Evolutionary conservation across 2,888 invertebrate species (phyloP).

Genomic region (Abrostola triplasia): DNA sequence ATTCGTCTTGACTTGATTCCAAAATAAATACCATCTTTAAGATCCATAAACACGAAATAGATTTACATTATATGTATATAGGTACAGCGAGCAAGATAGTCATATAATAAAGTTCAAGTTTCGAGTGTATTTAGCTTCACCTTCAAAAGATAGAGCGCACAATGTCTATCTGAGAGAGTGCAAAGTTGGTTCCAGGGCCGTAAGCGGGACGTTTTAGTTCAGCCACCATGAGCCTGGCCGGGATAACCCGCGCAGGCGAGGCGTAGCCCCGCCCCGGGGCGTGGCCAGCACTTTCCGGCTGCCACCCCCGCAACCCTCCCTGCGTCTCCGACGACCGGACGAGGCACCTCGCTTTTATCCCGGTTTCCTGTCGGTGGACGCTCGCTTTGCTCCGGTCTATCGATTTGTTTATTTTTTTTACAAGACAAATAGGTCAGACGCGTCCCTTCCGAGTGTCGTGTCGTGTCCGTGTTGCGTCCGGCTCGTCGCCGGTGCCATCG

Average conservation of each 20-base stretch:
- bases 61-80: conserved; percentile 9
- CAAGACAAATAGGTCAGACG: conserved; percentile 77
- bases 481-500: conserved; percentile 55
- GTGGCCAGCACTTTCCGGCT: conserved; percentile 57
- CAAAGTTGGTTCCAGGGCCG: conserved; percentile 36
- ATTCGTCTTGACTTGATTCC: too few species aligned
- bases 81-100: conserved; percentile 5
- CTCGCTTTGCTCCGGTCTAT: conserved; percentile 83
- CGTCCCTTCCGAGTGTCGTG: conserved; percentile 71
- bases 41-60: not conserved
- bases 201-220: conserved; percentile 28
- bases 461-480: conserved; percentile 58
- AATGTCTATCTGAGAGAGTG: conserved; percentile 23
- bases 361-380: conserved; percentile 86
- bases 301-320: conserved; percentile 55
- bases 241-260: conserved; percentile 66
- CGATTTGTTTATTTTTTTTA: conserved; percentile 87
- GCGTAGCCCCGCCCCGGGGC: conserved; percentile 67
- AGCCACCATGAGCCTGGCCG: conserved; percentile 42
- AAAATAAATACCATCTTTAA: not conserved
- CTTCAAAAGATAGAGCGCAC: conserved; percentile 34
- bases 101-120: conserved; percentile 21
- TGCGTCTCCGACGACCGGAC: conserved; percentile 69
- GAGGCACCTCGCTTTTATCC: conserved; percentile 84
- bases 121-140: conserved; percentile 40